Conservation (phyloP, 1,140 invertebrate genomes). For the Episyrphus balteatus region DNA sequence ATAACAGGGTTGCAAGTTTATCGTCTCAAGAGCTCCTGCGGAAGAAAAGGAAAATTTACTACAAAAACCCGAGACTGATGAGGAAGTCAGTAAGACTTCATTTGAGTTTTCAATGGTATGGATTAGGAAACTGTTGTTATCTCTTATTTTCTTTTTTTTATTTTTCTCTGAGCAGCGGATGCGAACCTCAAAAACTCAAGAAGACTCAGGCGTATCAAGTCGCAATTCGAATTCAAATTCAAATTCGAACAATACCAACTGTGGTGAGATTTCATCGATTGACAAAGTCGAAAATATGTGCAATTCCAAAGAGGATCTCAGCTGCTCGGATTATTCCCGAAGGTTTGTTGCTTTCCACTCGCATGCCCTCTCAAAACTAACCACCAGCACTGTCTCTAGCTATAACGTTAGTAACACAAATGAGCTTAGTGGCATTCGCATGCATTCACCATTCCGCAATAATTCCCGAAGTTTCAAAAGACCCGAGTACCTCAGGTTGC, state of each 20-base stretch:
- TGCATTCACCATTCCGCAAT: slow-evolving; percentile 33
- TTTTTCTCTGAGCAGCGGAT: slow-evolving; percentile 15
- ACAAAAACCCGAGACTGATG: slow-evolving; percentile 19
- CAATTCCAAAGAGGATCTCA: slow-evolving; percentile 29
- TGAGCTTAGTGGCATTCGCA: slow-evolving; percentile 28
- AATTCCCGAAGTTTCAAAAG: slow-evolving; percentile 31
- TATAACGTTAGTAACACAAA: slow-evolving; percentile 28
- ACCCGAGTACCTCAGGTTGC: slow-evolving; percentile 22
- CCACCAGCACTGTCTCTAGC: slow-evolving; percentile 8
- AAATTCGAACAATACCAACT: slow-evolving; percentile 22
- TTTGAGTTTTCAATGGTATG: slow-evolving; percentile 35
- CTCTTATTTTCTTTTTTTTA: background rate
- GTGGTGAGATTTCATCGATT: slow-evolving; percentile 30
- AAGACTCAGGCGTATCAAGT: slow-evolving; percentile 34
- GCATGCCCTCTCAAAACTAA: background rate
- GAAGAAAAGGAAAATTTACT: slow-evolving; percentile 20
- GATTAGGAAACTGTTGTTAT: slow-evolving; percentile 16
- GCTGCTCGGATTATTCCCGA: slow-evolving; percentile 31
- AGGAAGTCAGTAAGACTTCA: slow-evolving; percentile 13
- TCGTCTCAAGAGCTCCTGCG: slow-evolving; percentile 4
- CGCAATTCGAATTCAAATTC: slow-evolving; percentile 26
- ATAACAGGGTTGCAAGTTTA: slow-evolving; percentile 24
- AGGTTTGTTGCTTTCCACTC: slow-evolving; percentile 10
- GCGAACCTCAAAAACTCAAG: slow-evolving; percentile 20
- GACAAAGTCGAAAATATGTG: slow-evolving; percentile 29